Evolutionary conservation across 2,888 invertebrate species (phyloP).

Genomic region (Rhaphigaster nebulosa): DNA sequence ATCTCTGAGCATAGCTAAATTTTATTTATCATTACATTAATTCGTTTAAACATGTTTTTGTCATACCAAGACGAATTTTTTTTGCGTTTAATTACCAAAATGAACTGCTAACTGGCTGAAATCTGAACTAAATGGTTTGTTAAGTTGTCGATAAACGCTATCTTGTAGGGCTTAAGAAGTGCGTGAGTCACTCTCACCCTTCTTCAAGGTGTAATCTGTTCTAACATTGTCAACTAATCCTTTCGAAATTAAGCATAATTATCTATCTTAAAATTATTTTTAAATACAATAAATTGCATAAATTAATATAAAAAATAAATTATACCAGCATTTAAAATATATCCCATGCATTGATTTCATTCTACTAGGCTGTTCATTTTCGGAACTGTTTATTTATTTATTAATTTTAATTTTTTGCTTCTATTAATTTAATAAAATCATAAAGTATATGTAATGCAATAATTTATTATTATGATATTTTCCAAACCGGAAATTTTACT

Average conservation of each 20-base stretch:
- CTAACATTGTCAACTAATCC: neutral
- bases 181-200: slow-evolving; percentile 1
- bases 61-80: neutral
- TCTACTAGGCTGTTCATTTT: no score
- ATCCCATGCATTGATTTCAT: no score
- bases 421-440: no score
- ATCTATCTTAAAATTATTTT: neutral
- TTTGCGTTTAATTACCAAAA: neutral
- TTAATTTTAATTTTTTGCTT: no score
- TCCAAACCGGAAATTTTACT: no score
- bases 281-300: neutral
- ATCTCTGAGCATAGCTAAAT: neutral
- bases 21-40: neutral
- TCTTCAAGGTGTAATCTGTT: neutral
- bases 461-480: no score
- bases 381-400: no score
- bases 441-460: no score
- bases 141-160: slow-evolving; percentile 37
- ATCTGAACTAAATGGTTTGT: slow-evolving; percentile 32
- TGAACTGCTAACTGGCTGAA: neutral
- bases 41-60: neutral
- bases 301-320: neutral
- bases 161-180: slow-evolving; percentile 17
- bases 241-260: neutral
- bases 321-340: no score